phyloP scores from a whole-genome alignment of 2,113 vertebrate genomes.

The Panthera uncia region DNA sequence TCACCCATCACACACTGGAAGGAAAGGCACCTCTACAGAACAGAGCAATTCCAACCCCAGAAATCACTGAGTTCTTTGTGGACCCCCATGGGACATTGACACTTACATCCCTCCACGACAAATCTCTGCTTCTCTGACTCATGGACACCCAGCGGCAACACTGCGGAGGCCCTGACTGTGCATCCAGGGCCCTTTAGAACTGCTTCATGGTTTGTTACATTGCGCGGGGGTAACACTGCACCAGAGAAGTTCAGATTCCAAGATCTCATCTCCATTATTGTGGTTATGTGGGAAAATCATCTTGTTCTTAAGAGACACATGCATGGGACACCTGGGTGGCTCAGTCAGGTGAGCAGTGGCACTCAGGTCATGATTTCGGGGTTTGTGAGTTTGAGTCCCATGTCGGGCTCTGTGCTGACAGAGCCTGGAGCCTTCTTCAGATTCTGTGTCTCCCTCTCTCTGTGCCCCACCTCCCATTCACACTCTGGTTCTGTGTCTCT shows the following conservation, averaged over 20 bases:
- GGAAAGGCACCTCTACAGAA: background rate
- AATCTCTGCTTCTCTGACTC: background rate
- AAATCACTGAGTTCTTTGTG: background rate
- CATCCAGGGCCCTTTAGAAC: background rate
- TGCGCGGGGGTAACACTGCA: background rate
- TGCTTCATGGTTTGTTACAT: no score
- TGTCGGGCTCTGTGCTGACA: no score
- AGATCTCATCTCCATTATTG: background rate
- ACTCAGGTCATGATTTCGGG: no score
- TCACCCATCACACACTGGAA: background rate
- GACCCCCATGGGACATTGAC: background rate
- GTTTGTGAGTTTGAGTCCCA: no score
- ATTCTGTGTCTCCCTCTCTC: no score
- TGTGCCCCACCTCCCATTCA: no score
- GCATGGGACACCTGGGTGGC: no score
- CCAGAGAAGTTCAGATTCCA: background rate
- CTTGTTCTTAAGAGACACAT: background rate
- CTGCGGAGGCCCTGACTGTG: background rate
- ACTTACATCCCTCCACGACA: accelerated
- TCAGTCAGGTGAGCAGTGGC: no score
- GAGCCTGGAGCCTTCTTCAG: no score
- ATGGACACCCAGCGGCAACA: background rate
- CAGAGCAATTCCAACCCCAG: background rate
- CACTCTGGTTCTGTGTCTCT: no score
- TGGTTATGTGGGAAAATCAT: background rate